Evolutionary conservation across 2,113 vertebrate genomes (phyloP).

Genomic region (Scomber colias): DNA sequence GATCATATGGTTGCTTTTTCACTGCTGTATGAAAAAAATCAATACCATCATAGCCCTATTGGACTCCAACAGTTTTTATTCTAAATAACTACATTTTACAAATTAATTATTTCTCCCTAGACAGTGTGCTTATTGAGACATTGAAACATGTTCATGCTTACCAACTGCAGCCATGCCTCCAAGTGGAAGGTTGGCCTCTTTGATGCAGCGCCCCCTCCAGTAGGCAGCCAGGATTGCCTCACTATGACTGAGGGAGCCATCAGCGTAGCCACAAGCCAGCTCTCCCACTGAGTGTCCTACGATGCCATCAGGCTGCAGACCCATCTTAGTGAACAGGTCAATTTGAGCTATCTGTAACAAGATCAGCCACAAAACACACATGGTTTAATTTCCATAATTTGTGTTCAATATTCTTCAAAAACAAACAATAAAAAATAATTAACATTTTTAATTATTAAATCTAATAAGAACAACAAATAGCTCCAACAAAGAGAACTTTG

Average conservation of each 20-base stretch:
- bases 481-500: no score
- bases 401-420: no score
- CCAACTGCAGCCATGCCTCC: conserved; percentile 98
- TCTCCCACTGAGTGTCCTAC: conserved; percentile 96
- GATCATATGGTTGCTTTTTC: no score
- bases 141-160: conserved; percentile 59
- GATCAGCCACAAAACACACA: neutral
- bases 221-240: conserved; percentile 93
- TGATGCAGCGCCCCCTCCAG: conserved; percentile 95
- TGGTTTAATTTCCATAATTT: neutral
- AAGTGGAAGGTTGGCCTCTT: conserved; percentile 89
- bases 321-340: conserved; percentile 90
- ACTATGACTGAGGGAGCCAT: conserved; percentile 89
- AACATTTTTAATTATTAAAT: no score
- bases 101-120: no score
- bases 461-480: no score
- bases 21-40: no score
- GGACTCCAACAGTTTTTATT: no score
- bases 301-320: conserved; percentile 93
- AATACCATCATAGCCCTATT: no score
- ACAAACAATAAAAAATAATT: no score
- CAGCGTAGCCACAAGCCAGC: conserved; percentile 95
- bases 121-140: neutral
- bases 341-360: conserved; percentile 91
- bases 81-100: no score